Evolutionary conservation across 2,797 vertebrate genomes (phyloP).

Genomic region (Columba guinea): DNA sequence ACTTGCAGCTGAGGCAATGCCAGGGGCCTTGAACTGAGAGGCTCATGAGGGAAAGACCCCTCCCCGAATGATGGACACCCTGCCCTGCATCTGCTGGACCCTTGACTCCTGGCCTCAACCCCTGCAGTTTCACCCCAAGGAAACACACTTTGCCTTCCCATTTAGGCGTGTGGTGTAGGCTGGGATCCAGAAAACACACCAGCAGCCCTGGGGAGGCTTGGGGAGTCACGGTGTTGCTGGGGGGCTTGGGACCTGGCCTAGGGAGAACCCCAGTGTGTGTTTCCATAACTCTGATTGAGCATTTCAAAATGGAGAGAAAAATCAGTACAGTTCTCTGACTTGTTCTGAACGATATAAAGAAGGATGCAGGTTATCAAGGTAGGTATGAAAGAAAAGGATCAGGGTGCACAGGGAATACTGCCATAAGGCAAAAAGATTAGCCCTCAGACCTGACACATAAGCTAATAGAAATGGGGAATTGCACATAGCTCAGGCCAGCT

Average conservation of each 20-base stretch:
- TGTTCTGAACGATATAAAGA: rapidly evolving
- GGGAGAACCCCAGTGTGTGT: background rate
- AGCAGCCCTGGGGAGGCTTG: rapidly evolving
- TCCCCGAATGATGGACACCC: rapidly evolving
- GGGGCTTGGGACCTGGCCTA: no score
- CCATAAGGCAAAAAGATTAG: background rate
- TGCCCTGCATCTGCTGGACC: background rate
- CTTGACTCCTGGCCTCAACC: background rate
- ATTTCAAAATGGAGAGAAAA: background rate
- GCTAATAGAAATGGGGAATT: background rate
- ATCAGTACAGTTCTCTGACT: background rate
- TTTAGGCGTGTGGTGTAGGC: rapidly evolving
- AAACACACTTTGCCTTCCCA: background rate
- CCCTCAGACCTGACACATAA: background rate
- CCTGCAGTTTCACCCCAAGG: no score
- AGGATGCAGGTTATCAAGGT: background rate
- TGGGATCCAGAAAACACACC: no score
- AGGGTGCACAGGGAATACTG: rapidly evolving
- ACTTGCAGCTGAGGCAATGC: no score
- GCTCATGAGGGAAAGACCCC: rapidly evolving
- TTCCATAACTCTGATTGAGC: background rate
- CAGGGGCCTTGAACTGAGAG: background rate
- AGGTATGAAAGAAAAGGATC: background rate
- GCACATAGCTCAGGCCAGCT: background rate
- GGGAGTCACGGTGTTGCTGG: background rate